These are phyloP conservation scores for Scartelaos histophorus DNA, from an alignment of 2,113 vertebrate genomes.

Conservation along the genomic window DNA sequence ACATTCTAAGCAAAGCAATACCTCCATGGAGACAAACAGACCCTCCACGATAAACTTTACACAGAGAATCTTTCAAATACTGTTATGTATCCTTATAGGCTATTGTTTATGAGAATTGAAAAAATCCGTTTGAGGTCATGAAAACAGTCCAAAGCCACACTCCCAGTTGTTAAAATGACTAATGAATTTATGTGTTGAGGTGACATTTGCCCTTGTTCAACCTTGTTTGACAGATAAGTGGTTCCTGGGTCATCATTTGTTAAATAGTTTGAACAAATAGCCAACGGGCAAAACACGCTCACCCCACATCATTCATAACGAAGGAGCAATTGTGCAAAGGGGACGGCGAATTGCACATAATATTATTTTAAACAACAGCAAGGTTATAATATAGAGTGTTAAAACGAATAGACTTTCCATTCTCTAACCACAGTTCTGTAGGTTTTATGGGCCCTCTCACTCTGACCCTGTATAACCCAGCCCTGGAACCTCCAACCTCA, in stretches of 20 bases:
- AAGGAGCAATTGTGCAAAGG: not conserved
- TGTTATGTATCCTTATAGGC: not conserved
- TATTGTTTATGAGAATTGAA: slow-evolving; percentile 1
- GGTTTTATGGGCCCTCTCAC: slow-evolving; percentile 14
- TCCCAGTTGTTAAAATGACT: slow-evolving; percentile 29
- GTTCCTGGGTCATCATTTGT: slow-evolving; percentile 2
- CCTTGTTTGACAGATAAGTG: slow-evolving; percentile 14
- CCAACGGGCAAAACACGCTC: not conserved
- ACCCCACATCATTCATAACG: not conserved
- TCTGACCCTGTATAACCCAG: slow-evolving; percentile 52
- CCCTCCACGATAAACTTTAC: too few species aligned
- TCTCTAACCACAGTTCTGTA: slow-evolving; percentile 22
- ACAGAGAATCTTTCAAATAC: not conserved
- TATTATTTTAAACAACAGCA: slow-evolving; percentile 9
- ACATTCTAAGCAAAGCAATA: too few species aligned
- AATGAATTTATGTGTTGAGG: slow-evolving; percentile 39
- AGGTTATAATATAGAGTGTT: not conserved
- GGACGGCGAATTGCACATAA: slow-evolving; percentile 1
- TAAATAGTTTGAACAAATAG: slow-evolving; percentile 17
- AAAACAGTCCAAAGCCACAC: slow-evolving; percentile 26
- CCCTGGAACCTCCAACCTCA: slow-evolving; percentile 40
- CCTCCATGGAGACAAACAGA: too few species aligned
- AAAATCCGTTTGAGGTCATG: slow-evolving; percentile 14
- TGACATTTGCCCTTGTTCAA: slow-evolving; percentile 38
- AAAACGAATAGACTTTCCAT: slow-evolving; percentile 19